Evolutionary conservation across 2,888 invertebrate species (phyloP), one percentile per base, ranked within the genome.

Genomic region (Leptopilina syphax): DNA sequence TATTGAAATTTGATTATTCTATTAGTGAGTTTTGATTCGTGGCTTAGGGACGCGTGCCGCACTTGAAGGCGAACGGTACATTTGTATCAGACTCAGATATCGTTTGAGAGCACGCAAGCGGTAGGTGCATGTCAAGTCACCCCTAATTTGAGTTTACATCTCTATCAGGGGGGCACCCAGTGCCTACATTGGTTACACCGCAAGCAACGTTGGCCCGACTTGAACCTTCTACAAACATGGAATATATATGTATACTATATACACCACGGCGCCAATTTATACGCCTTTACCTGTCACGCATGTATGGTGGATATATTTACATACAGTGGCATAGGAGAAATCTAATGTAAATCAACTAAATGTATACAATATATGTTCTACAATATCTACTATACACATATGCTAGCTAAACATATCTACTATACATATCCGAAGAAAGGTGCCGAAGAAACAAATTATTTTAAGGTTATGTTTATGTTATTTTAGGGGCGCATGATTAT

Each of bases 81-180:
- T 63, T 65, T 65, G 65, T 77, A 65, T 77, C 63, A 77, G 44
- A 50, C 65, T 65, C 47, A 63, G 65, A 63, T 76, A 76, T 76
- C 41, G 76, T 76, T 77, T 77, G 65, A 67, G 65, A 77, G 67
- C 77, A 86, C 86, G 86, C 86, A 76, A 86, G 81, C 83, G 77
- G 78, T 80, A 84, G 83, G 84, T 86, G 76, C 81, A 81, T 79
- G 70, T 73, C 77, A 79, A 84, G 84, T 86, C 84, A 77, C 81
- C 80, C 82, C 85, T 86, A 88, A 88, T 87, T 86, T 80, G 79
- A 82, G 79, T 66, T 84, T 84, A 86, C 83, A 83, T 87, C 85
- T 88, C 84, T 84, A 88, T 88, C 85, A 34, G 81, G 44, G 73
- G 44, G 60, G 76, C 67, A 80, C 79, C 79, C 73, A 73, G 79